Evolutionary conservation across 2,888 invertebrate genomes (phyloP), one percentile per base, ranked within the genome.

Genomic region (Ischnura elegans): DNA sequence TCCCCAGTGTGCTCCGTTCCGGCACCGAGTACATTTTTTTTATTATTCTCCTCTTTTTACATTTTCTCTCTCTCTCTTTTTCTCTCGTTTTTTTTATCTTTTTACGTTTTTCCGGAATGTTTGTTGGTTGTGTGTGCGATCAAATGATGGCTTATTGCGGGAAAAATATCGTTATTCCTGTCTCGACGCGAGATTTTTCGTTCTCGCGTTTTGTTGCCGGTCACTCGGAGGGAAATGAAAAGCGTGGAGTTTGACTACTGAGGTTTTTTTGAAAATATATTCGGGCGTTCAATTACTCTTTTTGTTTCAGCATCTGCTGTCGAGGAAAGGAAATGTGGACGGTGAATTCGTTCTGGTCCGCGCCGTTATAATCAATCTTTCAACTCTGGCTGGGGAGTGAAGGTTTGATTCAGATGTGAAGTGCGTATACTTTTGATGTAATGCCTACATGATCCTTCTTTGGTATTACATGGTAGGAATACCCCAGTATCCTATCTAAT

Each of bases 121-220:
- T 36, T 76, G 76, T 76, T 76, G 76, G 76, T 76, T 76, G 76
- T 76, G 76, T 29, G 76, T 36, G 76, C 76, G 36, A 76, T 76
- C 76, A 36, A 76, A 76, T 76, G 76, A 76, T 76, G 76, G 76
- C 76, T 36, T 76, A 76, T 76, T 76, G 36, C 36, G 76, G 36
- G 76, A 36, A n/a, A 76, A 76, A 76, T 76, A 76, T 76, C 76
- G 76, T 76, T 76, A 76, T 76, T 76, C 36, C 76, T 25, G 76
- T 76, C 51, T 8, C 76, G 76, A 29, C 76, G 16, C 76, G 36
- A 76, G 76, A 76, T 76, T 76, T 76, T 36, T 76, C 76, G 36
- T 76, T n/a, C 76, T 76, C 36, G 76, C 21, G 25, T 76, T 76
- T 76, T 29, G 76, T 36, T 76, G 25, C 36, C 25, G 76, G 36